Evolutionary conservation across 2,888 invertebrate genomes (phyloP).

Genomic region (Baronia brevicornis): DNA sequence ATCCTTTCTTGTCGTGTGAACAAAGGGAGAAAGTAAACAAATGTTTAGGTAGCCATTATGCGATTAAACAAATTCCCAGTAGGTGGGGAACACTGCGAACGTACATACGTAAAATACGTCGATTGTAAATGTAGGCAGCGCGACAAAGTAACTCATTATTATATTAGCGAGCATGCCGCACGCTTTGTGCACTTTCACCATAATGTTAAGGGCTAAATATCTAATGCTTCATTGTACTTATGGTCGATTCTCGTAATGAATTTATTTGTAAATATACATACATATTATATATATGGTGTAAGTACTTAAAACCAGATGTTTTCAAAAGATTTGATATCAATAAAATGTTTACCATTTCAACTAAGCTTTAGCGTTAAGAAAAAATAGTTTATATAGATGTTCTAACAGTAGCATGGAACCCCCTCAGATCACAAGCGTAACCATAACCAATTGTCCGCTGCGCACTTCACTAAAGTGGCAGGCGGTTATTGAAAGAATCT

Average conservation of each 20-base stretch:
- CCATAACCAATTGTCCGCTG: too few species aligned
- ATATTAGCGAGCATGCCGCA: slow-evolving; percentile 45
- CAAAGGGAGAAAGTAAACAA: slow-evolving; percentile 2
- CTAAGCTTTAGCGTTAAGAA: too few species aligned
- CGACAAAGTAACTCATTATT: slow-evolving; percentile 56
- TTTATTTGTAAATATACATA: slow-evolving; percentile 21
- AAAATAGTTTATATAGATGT: too few species aligned
- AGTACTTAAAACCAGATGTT: too few species aligned
- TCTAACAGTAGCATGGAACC: too few species aligned
- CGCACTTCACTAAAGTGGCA: too few species aligned
- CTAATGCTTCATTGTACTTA: slow-evolving; percentile 28
- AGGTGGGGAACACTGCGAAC: slow-evolving; percentile 18
- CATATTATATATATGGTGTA: too few species aligned
- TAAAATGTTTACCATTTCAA: too few species aligned
- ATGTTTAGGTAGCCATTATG: slow-evolving; percentile 19
- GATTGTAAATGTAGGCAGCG: slow-evolving; percentile 32
- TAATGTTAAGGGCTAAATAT: slow-evolving; percentile 39
- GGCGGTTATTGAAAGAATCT: too few species aligned
- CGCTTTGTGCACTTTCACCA: slow-evolving; percentile 45
- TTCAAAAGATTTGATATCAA: too few species aligned
- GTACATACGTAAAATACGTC: slow-evolving; percentile 19
- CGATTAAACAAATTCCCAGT: slow-evolving; percentile 26
- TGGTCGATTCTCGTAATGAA: slow-evolving; percentile 25
- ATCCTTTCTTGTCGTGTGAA: too few species aligned
- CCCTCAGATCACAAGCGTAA: too few species aligned